Conservation (phyloP, 2,888 invertebrate species). For the Strigamia maritima region DNA sequence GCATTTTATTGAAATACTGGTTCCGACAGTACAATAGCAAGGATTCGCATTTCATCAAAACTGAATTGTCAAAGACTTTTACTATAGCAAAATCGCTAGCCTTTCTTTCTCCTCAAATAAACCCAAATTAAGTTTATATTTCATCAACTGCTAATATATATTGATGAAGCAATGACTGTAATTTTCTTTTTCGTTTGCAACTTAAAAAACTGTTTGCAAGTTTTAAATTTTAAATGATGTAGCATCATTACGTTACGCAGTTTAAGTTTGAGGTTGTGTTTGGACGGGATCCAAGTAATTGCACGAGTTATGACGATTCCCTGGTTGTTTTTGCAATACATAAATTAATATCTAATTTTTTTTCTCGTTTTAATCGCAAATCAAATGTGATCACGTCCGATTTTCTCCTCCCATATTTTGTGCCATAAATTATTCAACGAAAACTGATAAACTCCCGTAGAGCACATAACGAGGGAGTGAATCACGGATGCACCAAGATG, state of each 20-base stretch:
- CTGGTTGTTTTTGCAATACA: neutral
- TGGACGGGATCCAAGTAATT: neutral
- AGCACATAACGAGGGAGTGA: neutral
- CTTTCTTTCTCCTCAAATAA: neutral
- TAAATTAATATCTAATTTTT: neutral
- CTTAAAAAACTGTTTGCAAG: neutral
- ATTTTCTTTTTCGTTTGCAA: neutral
- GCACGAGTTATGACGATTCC: neutral
- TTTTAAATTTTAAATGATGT: neutral
- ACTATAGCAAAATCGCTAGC: neutral
- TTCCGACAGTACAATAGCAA: neutral
- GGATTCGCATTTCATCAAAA: neutral
- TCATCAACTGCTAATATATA: neutral
- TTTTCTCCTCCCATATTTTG: neutral
- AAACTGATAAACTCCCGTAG: neutral
- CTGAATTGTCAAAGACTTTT: neutral
- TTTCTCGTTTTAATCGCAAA: neutral
- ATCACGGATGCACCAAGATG: neutral
- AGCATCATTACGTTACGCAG: neutral
- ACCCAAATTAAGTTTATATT: neutral
- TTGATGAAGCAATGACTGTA: neutral
- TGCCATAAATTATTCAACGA: neutral
- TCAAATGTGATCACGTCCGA: neutral
- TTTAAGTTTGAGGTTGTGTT: neutral
- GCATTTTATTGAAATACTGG: neutral